Evolutionary conservation across 2,888 invertebrate genomes (phyloP).

Genomic region (Erebia palarica): DNA sequence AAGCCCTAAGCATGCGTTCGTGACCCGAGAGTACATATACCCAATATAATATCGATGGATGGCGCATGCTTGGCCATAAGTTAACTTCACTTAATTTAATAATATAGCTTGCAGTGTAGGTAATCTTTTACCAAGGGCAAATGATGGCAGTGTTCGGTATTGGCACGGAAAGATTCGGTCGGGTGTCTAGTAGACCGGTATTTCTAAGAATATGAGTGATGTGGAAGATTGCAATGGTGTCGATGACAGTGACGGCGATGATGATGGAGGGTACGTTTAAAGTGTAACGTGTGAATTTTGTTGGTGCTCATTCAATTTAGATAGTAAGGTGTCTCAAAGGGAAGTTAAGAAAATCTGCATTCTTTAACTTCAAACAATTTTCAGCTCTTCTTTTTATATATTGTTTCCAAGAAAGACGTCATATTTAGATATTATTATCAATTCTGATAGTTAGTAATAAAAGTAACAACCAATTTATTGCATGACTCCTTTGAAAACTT

Average conservation of each 20-base stretch:
- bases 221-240: slow-evolving; percentile 73
- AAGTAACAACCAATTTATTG: too few species aligned
- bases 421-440: too few species aligned
- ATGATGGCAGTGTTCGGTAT: slow-evolving; percentile 67
- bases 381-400: not conserved
- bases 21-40: slow-evolving; percentile 66
- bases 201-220: slow-evolving; percentile 65
- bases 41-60: slow-evolving; percentile 47
- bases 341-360: not conserved
- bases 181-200: slow-evolving; percentile 48
- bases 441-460: too few species aligned
- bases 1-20: slow-evolving; percentile 77
- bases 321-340: slow-evolving; percentile 9
- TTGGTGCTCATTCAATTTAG: slow-evolving; percentile 20
- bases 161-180: slow-evolving; percentile 59
- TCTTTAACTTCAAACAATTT: not conserved
- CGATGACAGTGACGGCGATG: slow-evolving; percentile 53
- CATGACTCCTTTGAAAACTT: not conserved
- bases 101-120: slow-evolving; percentile 74
- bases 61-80: slow-evolving; percentile 76
- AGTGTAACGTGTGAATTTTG: slow-evolving; percentile 26
- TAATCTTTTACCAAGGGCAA: slow-evolving; percentile 80
- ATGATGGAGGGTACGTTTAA: slow-evolving; percentile 64
- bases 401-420: not conserved
- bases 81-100: slow-evolving; percentile 80